Evolutionary conservation across 2,113 vertebrate genomes (phyloP).

Genomic region (Phyllopteryx taeniolatus): DNA sequence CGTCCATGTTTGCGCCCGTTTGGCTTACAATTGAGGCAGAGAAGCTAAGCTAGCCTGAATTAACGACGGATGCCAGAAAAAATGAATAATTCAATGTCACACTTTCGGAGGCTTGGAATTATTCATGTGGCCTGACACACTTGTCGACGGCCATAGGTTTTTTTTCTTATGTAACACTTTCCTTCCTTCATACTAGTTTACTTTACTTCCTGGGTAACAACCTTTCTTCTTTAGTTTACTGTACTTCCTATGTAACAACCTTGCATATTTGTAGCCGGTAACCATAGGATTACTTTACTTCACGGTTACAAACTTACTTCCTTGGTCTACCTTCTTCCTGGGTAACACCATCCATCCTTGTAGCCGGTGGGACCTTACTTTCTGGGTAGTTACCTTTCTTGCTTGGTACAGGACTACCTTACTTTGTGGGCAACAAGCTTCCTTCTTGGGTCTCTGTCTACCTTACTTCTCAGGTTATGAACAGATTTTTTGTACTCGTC

Average conservation of each 20-base stretch:
- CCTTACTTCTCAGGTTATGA: background rate
- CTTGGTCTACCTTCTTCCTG: too few relatives aligned
- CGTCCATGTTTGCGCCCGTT: background rate
- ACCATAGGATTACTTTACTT: too few relatives aligned
- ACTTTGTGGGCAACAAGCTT: background rate
- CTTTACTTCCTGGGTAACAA: background rate
- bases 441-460: background rate
- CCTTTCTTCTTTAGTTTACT: background rate
- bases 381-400: too few relatives aligned
- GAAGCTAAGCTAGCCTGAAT: background rate
- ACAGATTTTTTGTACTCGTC: background rate
- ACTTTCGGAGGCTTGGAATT: background rate
- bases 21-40: background rate
- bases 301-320: too few relatives aligned
- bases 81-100: background rate
- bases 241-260: too few relatives aligned
- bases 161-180: background rate
- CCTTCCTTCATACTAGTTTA: background rate
- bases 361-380: too few relatives aligned
- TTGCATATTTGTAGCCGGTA: too few relatives aligned
- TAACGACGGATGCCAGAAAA: background rate
- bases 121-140: slow-evolving; percentile 1
- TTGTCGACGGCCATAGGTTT: background rate
- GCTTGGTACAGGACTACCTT: too few relatives aligned
- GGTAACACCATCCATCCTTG: too few relatives aligned